A percentile compares a stretch with the other conserved stretches of the same genome.
These are phyloP conservation scores for Galaxea fascicularis DNA, from an alignment of 92 coral and sea anemone genomes.

Conservation along the genomic window DNA sequence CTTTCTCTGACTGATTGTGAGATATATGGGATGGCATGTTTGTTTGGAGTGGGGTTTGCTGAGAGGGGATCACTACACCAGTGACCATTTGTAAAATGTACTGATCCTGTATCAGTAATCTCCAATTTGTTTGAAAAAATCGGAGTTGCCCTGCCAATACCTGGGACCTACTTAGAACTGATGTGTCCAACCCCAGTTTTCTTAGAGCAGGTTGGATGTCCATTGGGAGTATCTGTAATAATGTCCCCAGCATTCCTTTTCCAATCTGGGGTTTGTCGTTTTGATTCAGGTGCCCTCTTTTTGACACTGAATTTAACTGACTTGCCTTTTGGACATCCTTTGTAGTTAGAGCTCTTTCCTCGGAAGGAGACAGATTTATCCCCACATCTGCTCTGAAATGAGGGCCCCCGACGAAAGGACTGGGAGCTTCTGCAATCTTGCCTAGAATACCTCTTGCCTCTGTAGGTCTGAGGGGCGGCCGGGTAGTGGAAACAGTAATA, in stretches of 20 bases:
- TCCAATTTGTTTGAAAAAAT: conserved; percentile 7
- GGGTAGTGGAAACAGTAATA: neutral
- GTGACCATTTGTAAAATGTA: conserved; percentile 9
- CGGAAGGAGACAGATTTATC: conserved; percentile 32
- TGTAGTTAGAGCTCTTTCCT: neutral
- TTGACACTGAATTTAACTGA: conserved; percentile 18
- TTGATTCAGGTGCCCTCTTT: conserved; percentile 36
- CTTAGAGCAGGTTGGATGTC: neutral
- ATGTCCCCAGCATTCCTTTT: neutral
- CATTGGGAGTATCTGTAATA: neutral
- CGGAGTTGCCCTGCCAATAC: neutral
- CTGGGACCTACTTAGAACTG: neutral
- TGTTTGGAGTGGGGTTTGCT: conserved; percentile 11
- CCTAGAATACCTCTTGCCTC: neutral
- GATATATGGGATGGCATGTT: neutral
- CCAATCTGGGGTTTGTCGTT: neutral
- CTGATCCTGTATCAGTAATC: conserved; percentile 44
- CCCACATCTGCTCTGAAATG: conserved; percentile 34
- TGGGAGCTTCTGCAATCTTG: conserved; percentile 19
- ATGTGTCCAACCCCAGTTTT: neutral
- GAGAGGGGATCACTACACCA: conserved; percentile 27
- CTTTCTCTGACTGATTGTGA: conserved; percentile 37
- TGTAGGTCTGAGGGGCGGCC: neutral
- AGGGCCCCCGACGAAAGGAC: conserved; percentile 45
- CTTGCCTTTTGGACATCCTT: conserved; percentile 44